Evolutionary conservation across 92 coral and sea anemone species (phyloP).

Genomic region (Heteractis magnifica): DNA sequence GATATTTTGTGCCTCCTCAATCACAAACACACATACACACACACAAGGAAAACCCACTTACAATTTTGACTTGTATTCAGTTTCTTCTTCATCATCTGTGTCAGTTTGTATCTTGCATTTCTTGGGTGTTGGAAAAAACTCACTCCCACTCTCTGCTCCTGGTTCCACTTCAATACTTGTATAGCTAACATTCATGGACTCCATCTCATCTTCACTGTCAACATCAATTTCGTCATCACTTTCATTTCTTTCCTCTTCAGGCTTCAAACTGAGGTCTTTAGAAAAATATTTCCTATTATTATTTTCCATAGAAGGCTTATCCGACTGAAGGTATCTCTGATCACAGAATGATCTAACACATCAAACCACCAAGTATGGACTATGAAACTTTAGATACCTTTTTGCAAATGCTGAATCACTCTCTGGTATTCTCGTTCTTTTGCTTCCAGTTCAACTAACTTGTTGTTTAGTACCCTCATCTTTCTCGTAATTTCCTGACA

Average conservation of each 20-base stretch:
- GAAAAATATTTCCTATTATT: too few species aligned
- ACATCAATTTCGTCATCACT: background rate
- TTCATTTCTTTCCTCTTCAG: background rate
- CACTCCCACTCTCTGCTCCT: constrained; percentile 4
- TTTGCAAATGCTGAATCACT: background rate
- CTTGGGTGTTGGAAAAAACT: constrained; percentile 3
- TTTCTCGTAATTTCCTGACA: too few species aligned
- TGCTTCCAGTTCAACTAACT: background rate
- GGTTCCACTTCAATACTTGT: background rate
- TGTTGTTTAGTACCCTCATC: background rate
- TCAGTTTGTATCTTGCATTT: background rate
- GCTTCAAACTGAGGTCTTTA: background rate
- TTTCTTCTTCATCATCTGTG: background rate
- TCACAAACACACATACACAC: too few species aligned
- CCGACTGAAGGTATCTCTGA: background rate
- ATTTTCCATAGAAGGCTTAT: background rate
- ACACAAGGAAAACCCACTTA: background rate
- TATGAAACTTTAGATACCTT: background rate
- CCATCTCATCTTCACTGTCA: constrained; percentile 1
- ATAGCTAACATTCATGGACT: background rate
- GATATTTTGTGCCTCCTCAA: too few species aligned
- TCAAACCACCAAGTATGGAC: background rate
- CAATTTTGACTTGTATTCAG: background rate
- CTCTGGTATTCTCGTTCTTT: background rate
- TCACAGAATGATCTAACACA: background rate